phyloP scores from a whole-genome alignment of 2,113 vertebrate species.

The Onychostoma macrolepis region DNA sequence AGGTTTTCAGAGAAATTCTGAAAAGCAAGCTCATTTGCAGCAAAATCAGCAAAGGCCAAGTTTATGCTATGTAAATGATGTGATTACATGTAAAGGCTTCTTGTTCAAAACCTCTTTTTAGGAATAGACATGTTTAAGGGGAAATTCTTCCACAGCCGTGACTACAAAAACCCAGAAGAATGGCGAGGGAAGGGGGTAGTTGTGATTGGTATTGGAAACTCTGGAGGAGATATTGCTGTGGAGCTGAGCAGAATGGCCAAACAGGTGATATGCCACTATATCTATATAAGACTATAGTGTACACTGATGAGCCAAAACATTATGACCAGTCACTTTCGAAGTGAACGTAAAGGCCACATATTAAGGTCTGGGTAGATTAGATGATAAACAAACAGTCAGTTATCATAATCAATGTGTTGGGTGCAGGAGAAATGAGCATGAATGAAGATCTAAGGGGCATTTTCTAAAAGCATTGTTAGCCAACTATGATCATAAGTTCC shows the following conservation, averaged over 20 bases:
- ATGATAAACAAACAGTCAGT: no score
- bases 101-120: constrained; percentile 55
- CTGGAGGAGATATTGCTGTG: constrained; percentile 90
- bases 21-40: background rate
- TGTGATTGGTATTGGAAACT: constrained; percentile 91
- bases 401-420: no score
- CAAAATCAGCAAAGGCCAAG: background rate
- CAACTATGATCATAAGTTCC: no score
- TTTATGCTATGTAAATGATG: background rate
- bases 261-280: constrained; percentile 78
- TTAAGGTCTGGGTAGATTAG: no score
- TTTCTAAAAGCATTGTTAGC: no score
- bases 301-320: no score
- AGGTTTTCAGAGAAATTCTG: no score
- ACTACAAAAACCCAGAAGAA: constrained; percentile 82
- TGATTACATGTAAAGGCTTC: background rate
- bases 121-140: constrained; percentile 89
- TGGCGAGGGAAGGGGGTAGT: constrained; percentile 83
- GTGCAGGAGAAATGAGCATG: no score
- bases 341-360: no score
- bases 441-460: no score
- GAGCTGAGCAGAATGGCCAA: constrained; percentile 87
- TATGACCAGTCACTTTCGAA: no score
- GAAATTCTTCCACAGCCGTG: constrained; percentile 86
- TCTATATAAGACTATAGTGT: background rate